Percentiles rank a stretch among this genome's conserved stretches.
Conservation (phyloP, 1,140 invertebrate species). For the Euschistus heros region DNA sequence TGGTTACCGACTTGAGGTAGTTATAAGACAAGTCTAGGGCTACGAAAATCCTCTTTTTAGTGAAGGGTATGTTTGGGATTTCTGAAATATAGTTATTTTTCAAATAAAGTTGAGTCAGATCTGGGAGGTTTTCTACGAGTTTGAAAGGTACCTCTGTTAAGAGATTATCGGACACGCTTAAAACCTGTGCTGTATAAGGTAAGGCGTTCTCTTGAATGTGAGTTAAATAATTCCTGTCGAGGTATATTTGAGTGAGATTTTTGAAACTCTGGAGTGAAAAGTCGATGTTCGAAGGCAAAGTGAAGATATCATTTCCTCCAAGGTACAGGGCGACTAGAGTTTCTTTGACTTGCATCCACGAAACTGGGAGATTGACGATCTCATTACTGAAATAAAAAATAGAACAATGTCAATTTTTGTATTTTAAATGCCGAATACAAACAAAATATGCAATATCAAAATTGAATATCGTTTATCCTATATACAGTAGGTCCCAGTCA, state of each 20-base stretch:
- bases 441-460: neutral
- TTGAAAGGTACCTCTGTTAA: constrained; percentile 48
- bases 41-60: constrained; percentile 52
- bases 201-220: constrained; percentile 46
- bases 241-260: constrained; percentile 54
- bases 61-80: constrained; percentile 40
- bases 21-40: constrained; percentile 76
- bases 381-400: constrained; percentile 47
- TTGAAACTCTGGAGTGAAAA: constrained; percentile 44
- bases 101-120: constrained; percentile 51
- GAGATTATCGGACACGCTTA: constrained; percentile 64
- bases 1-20: constrained; percentile 48
- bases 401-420: no score
- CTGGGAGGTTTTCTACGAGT: constrained; percentile 7
- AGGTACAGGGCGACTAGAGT: constrained; percentile 66
- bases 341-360: constrained; percentile 63
- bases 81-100: constrained; percentile 65
- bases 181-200: constrained; percentile 52
- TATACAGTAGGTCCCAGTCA: no score
- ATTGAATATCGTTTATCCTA: neutral
- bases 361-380: constrained; percentile 47
- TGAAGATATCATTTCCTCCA: constrained; percentile 64
- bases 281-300: constrained; percentile 37
- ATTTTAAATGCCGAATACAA: neutral
- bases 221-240: constrained; percentile 60